Conservation (phyloP, 2,113 vertebrate species). For the Myrmecophaga tridactyla region DNA sequence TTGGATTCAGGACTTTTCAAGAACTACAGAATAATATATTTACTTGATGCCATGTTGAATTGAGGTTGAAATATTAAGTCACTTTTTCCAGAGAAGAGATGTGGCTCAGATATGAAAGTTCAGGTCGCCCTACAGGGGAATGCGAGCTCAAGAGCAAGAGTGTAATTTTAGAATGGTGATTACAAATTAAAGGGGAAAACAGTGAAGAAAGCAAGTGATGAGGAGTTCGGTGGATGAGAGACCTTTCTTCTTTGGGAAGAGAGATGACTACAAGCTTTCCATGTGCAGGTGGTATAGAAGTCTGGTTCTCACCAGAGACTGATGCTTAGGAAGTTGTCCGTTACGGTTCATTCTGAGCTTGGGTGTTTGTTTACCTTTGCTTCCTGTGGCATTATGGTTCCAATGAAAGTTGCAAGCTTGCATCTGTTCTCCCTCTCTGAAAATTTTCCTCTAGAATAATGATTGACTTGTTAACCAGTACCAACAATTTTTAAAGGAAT, state of each 20-base stretch:
- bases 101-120: background rate
- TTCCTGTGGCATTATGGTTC: background rate
- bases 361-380: background rate
- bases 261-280: background rate
- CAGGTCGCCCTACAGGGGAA: background rate
- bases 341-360: background rate
- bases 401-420: background rate
- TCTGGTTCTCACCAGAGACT: background rate
- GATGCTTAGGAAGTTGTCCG: background rate
- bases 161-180: background rate
- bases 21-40: background rate
- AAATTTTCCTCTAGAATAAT: background rate
- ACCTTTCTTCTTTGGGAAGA: background rate
- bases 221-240: background rate
- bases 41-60: background rate
- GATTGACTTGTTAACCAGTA: background rate
- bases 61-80: background rate
- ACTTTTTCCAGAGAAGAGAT: background rate
- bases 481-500: conserved; percentile 12
- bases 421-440: conserved; percentile 23
- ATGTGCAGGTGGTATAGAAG: background rate
- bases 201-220: background rate
- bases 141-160: background rate
- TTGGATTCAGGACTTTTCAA: background rate
- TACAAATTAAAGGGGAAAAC: background rate